Evolutionary conservation across 2,797 vertebrate genomes (phyloP).

Genomic region (Pseudochirops corinnae): DNA sequence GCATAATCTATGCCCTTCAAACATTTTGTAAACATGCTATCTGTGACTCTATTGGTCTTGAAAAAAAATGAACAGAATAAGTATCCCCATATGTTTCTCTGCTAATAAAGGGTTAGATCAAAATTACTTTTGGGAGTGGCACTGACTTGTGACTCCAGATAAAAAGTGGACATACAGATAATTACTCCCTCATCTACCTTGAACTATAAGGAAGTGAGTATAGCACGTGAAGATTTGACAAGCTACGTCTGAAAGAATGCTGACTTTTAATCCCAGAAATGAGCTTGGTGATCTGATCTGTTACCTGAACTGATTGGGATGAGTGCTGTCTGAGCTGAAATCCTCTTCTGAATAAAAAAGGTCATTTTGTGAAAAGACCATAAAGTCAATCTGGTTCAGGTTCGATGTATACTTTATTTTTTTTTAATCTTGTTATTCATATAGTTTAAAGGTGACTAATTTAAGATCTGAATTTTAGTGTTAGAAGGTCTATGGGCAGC

Average conservation of each 20-base stretch:
- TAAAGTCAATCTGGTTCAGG: too few relatives aligned
- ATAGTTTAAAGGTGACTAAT: too few relatives aligned
- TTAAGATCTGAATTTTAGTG: too few relatives aligned
- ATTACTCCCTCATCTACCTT: neutral
- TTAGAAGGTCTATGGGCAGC: too few relatives aligned
- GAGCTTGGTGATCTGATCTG: neutral
- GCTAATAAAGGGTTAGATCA: neutral
- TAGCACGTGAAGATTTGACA: neutral
- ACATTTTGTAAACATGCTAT: neutral
- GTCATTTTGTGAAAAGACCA: too few relatives aligned
- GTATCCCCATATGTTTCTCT: neutral
- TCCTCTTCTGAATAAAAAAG: too few relatives aligned
- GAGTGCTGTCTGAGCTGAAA: too few relatives aligned
- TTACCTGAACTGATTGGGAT: neutral
- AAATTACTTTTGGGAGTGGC: neutral
- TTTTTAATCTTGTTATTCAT: too few relatives aligned
- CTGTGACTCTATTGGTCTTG: neutral
- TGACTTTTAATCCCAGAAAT: neutral
- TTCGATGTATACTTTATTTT: too few relatives aligned
- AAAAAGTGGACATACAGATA: neutral
- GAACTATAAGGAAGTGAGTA: neutral
- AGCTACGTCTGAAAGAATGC: neutral
- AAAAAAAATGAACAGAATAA: neutral
- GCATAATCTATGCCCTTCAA: neutral
- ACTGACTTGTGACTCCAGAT: neutral